Evolutionary conservation across 2,888 invertebrate species (phyloP), one percentile per base, ranked within the genome.

Genomic region (Nebria brevicollis): DNA sequence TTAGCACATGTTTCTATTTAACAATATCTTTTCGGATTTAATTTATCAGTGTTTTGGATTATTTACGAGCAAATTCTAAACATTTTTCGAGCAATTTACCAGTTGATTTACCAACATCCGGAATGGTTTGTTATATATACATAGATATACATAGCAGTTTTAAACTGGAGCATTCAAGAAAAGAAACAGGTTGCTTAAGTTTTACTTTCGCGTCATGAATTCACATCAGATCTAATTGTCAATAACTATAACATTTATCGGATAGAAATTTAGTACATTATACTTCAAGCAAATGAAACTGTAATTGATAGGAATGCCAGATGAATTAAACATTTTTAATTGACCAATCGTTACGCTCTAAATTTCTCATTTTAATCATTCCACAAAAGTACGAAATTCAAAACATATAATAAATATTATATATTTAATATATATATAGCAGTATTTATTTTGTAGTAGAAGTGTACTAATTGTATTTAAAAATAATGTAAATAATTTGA

Each of bases 121-220:
- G 54, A 54, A 54, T 54, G 54, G 54, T 54, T 6, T 54, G 11
- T 34, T 34, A 0, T 34, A 34, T 34, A 34, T 34, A 34, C 5
- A 34, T 34, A n/a, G n/a, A 34, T 34, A 5, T 1, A 34, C 1
- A 34, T 34, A 34, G 34, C 13, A 10, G 7, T 26, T 10, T 15
- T n/a, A 41, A 73, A 73, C 34, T 73, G n/a, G 73, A 73, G 73
- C 73, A 73, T 26, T 41, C n/a, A 15, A 42, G 73, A 73, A 73
- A 73, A 41, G 8, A 73, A 73, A 43, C 43, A 73, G 73, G 41
- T 73, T 73, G 34, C 4, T 73, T n/a, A 54, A 20, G 41, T 73
- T 73, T 73, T 42, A 73, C 73, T 73, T 73, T 73, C 73, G 73
- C 73, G 43, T 42, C 34, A 70, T 70, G 70, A 11, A 25, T 70